These are phyloP conservation scores for Trissoscelio sp. DNA, from an alignment of 2,888 invertebrate genomes.

Conservation along the genomic window DNA sequence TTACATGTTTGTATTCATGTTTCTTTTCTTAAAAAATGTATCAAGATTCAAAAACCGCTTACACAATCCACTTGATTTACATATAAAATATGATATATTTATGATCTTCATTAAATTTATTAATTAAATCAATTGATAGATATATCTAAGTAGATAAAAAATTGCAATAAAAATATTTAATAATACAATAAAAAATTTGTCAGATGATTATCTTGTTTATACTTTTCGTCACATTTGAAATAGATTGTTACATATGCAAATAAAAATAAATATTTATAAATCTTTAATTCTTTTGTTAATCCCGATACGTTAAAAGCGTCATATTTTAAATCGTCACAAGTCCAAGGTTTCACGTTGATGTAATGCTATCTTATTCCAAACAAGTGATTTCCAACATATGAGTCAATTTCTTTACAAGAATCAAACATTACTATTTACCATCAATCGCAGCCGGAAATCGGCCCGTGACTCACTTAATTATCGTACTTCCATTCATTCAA, in stretches of 20 bases:
- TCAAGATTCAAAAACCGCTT: not conserved
- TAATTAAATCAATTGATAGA: no score
- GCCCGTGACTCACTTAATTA: constrained; percentile 25
- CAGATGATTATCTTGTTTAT: no score
- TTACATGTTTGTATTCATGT: not conserved
- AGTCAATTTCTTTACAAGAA: constrained; percentile 19
- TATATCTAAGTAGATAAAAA: no score
- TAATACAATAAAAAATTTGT: no score
- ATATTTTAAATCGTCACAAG: constrained; percentile 5
- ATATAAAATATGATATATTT: no score
- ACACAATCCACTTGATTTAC: not conserved
- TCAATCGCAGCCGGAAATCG: constrained; percentile 7
- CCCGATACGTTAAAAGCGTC: not conserved
- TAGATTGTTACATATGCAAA: not conserved
- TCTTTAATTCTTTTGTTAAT: not conserved
- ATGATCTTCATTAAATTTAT: not conserved
- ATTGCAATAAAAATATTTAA: no score
- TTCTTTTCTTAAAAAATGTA: constrained; percentile 3
- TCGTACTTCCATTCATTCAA: not conserved
- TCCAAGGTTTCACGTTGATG: not conserved
- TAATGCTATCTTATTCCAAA: constrained; percentile 6
- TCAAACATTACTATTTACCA: constrained; percentile 12
- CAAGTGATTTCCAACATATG: constrained; percentile 17
- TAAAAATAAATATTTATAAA: not conserved
- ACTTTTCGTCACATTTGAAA: no score